Percentiles rank a stretch among this genome's conserved stretches.
phyloP scores from a whole-genome alignment of 2,113 vertebrate genomes.

The Microcebus griseorufus region DNA sequence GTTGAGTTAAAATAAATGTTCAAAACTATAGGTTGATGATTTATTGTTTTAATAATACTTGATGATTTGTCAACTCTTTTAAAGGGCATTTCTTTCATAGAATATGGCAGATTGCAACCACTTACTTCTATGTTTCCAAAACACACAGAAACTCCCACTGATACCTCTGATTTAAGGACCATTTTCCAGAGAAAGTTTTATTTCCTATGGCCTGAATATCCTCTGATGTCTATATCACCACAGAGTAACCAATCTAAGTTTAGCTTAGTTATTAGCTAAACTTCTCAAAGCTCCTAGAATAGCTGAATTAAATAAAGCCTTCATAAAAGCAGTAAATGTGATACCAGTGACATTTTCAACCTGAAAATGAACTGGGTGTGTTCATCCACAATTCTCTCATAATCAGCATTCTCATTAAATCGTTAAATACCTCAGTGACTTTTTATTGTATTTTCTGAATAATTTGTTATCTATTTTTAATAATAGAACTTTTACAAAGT shows the following conservation, averaged over 20 bases:
- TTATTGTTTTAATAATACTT: slow-evolving; percentile 73
- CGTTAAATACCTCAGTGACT: not conserved
- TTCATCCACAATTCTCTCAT: not conserved
- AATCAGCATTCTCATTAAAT: not conserved
- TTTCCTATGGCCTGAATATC: not conserved
- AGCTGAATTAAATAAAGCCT: not conserved
- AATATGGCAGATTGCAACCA: not conserved
- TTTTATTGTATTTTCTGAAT: not conserved
- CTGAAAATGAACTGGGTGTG: not conserved
- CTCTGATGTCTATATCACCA: not conserved
- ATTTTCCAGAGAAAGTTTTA: not conserved
- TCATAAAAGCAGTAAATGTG: not conserved
- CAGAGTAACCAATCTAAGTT: not conserved
- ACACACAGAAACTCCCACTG: not conserved
- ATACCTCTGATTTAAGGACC: not conserved
- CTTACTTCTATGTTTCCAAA: not conserved
- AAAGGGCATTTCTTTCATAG: slow-evolving; percentile 12
- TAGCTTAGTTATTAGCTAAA: not conserved
- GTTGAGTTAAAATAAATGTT: slow-evolving; percentile 12
- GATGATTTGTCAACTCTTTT: slow-evolving; percentile 58
- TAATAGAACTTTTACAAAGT: not conserved
- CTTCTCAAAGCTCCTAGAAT: not conserved
- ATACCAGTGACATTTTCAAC: not conserved
- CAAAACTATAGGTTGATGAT: slow-evolving; percentile 28
- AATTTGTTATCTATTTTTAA: not conserved